These are phyloP conservation scores for Allolobophora icterica DNA, from an alignment of 2,888 invertebrate genomes.

Conservation along the genomic window DNA sequence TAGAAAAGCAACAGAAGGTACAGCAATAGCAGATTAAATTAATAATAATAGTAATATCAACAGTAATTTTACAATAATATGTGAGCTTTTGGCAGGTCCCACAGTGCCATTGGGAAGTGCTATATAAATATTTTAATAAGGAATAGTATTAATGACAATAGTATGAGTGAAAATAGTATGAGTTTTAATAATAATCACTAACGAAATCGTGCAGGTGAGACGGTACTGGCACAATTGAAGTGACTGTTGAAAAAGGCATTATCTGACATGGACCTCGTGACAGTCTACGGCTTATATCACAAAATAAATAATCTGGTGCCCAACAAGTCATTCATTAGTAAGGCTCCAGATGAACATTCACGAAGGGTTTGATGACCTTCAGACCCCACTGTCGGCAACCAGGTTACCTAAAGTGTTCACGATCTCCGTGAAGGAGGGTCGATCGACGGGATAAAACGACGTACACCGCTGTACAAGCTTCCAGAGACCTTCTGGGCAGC, in stretches of 20 bases:
- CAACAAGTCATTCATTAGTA: not conserved
- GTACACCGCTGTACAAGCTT: slow-evolving; percentile 33
- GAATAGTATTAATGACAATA: not conserved
- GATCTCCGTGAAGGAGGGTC: not conserved
- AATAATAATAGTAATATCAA: not conserved
- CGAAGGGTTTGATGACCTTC: not conserved
- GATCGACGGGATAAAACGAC: not conserved
- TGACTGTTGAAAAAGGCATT: not conserved
- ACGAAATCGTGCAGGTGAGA: not conserved
- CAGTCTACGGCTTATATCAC: not conserved
- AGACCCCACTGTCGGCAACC: not conserved
- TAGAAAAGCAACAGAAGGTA: too few relatives aligned
- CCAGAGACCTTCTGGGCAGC: slow-evolving; percentile 37
- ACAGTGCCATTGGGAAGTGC: too few relatives aligned
- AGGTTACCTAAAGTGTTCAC: not conserved
- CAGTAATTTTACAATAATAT: not conserved
- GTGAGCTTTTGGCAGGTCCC: too few relatives aligned
- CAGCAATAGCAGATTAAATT: not conserved
- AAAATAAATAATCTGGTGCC: slow-evolving; percentile 1
- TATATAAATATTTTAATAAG: not conserved
- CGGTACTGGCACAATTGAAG: not conserved
- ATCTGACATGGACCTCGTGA: not conserved
- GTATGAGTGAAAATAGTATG: not conserved
- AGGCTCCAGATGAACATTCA: not conserved
- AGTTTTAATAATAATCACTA: not conserved